Percentiles rank a stretch among this genome's conserved stretches.
Evolutionary conservation across 1,140 invertebrate genomes (phyloP).

Genomic region (Lordiphosa clarofinis): DNA sequence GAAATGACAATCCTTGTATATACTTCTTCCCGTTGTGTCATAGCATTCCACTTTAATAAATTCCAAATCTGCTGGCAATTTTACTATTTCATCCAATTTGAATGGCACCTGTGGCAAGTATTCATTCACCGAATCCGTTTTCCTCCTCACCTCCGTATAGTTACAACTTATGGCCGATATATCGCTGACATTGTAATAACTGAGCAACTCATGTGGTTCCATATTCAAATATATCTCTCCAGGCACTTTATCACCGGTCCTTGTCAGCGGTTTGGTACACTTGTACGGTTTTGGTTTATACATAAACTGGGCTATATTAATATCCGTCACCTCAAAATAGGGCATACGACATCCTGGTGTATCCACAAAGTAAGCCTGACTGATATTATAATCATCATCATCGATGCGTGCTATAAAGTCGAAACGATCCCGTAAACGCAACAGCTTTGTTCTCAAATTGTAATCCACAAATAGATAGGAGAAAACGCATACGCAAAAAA

Average conservation of each 20-base stretch:
- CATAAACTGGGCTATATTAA: slow-evolving; percentile 80
- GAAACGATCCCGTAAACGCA: slow-evolving; percentile 59
- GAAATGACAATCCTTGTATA: slow-evolving; percentile 86
- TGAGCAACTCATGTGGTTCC: slow-evolving; percentile 84
- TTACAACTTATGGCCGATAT: slow-evolving; percentile 81
- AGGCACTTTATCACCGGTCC: slow-evolving; percentile 53
- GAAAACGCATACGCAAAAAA: slow-evolving; percentile 70
- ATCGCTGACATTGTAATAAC: slow-evolving; percentile 82
- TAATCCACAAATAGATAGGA: slow-evolving; percentile 73
- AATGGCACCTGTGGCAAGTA: slow-evolving; percentile 76
- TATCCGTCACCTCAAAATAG: slow-evolving; percentile 86
- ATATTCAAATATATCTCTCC: slow-evolving; percentile 82
- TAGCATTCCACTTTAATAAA: slow-evolving; percentile 84
- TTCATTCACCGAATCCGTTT: slow-evolving; percentile 71
- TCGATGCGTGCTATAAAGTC: slow-evolving; percentile 70
- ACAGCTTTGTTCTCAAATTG: slow-evolving; percentile 65
- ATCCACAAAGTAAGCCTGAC: slow-evolving; percentile 82
- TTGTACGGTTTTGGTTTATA: slow-evolving; percentile 79
- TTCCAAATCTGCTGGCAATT: slow-evolving; percentile 80
- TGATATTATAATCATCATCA: slow-evolving; percentile 60
- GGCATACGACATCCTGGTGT: slow-evolving; percentile 90
- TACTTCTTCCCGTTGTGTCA: slow-evolving; percentile 58
- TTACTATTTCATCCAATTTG: slow-evolving; percentile 70
- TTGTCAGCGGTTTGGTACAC: slow-evolving; percentile 79
- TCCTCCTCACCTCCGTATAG: slow-evolving; percentile 83